A percentile compares a stretch with the other conserved stretches of the same genome.
Conservation (phyloP, 1,140 invertebrate species). For the Drosophila insularis region DNA sequence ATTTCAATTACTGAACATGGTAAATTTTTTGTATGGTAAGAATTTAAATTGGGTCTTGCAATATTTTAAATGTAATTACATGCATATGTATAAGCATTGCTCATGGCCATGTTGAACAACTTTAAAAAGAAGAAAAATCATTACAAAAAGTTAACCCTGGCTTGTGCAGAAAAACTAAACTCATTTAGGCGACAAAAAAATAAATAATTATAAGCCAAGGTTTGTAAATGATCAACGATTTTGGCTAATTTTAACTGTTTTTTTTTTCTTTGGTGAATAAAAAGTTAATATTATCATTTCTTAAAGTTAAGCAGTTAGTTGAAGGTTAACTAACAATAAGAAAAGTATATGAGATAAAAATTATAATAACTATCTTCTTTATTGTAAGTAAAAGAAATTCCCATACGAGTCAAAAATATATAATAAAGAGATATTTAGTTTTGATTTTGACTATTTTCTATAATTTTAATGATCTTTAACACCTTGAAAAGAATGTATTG, state of each 20-base stretch:
- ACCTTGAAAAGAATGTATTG: too few species aligned
- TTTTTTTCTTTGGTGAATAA: not conserved
- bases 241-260: not conserved
- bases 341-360: too few species aligned
- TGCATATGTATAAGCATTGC: not conserved
- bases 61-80: not conserved
- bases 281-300: too few species aligned
- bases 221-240: not conserved
- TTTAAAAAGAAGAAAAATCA: not conserved
- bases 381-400: too few species aligned
- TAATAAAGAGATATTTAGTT: too few species aligned
- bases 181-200: not conserved
- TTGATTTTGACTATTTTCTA: too few species aligned
- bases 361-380: too few species aligned
- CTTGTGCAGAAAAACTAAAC: not conserved
- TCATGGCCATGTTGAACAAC: not conserved
- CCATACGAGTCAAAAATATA: too few species aligned
- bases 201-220: not conserved
- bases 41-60: not conserved
- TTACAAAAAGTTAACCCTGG: not conserved
- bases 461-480: too few species aligned
- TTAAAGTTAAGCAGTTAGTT: not conserved
- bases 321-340: too few species aligned
- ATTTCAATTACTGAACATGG: too few species aligned
- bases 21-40: not conserved